Evolutionary conservation across 2,113 vertebrate species (phyloP).

Genomic region (Periophthalmus modestus): DNA sequence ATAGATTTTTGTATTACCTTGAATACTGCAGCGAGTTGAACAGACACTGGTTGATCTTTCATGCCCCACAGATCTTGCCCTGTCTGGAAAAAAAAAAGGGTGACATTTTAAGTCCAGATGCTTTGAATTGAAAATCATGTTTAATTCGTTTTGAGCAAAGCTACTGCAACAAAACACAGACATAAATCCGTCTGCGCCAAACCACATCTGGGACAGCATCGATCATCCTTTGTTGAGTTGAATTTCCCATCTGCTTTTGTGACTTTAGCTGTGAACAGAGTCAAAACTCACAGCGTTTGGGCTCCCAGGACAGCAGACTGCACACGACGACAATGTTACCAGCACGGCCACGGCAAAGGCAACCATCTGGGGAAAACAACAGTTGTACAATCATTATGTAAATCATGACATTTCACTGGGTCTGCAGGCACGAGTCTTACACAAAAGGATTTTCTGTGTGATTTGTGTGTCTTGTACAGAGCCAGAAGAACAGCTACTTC

Average conservation of each 20-base stretch:
- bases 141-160: slow-evolving; percentile 38
- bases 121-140: slow-evolving; percentile 10
- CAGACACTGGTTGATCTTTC: not conserved
- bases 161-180: slow-evolving; percentile 5
- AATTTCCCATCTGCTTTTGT: slow-evolving; percentile 28
- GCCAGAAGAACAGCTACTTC: not conserved
- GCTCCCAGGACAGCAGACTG: slow-evolving; percentile 23
- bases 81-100: slow-evolving; percentile 8
- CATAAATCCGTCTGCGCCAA: slow-evolving; percentile 23
- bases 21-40: slow-evolving; percentile 11
- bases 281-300: slow-evolving; percentile 41
- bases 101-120: slow-evolving; percentile 3
- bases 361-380: slow-evolving; percentile 49
- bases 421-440: not conserved
- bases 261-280: slow-evolving; percentile 19
- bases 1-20: not conserved
- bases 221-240: slow-evolving; percentile 38
- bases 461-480: not conserved
- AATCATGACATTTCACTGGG: slow-evolving; percentile 22
- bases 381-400: slow-evolving; percentile 36
- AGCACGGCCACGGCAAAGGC: slow-evolving; percentile 36
- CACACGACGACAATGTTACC: slow-evolving; percentile 39
- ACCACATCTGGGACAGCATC: slow-evolving; percentile 46
- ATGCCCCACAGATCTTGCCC: not conserved
- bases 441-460: slow-evolving; percentile 8